These are phyloP conservation scores for Baryphthengus martii DNA, from an alignment of 2,113 vertebrate genomes.

Conservation along the genomic window DNA sequence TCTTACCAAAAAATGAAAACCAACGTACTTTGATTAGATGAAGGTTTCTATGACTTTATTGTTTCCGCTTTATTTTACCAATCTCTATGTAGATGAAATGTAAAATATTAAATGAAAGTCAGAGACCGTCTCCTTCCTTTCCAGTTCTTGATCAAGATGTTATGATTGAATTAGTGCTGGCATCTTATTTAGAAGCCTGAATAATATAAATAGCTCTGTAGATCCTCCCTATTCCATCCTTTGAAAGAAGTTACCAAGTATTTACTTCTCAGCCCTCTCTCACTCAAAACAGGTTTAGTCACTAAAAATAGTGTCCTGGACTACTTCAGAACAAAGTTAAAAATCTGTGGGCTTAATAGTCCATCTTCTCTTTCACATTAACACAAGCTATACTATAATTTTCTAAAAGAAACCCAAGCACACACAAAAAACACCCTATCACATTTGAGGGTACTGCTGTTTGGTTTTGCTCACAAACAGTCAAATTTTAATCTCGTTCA, in stretches of 20 bases:
- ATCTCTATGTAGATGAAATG: slow-evolving; percentile 58
- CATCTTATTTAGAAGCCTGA: slow-evolving; percentile 48
- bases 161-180: slow-evolving; percentile 44
- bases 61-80: slow-evolving; percentile 51
- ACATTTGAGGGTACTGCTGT: background rate
- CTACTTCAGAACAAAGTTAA: background rate
- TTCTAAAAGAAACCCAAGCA: background rate
- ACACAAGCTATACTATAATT: background rate
- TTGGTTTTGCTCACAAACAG: background rate
- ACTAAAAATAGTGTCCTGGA: background rate
- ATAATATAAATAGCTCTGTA: slow-evolving; percentile 59
- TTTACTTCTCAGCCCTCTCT: background rate
- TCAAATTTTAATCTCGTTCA: background rate
- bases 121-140: background rate
- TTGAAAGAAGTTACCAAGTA: background rate
- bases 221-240: background rate
- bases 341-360: background rate
- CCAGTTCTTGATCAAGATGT: slow-evolving; percentile 52
- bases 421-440: background rate
- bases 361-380: background rate
- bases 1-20: slow-evolving; percentile 44
- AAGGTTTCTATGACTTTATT: slow-evolving; percentile 18
- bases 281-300: background rate
- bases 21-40: slow-evolving; percentile 26
- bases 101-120: slow-evolving; percentile 56